Evolutionary conservation across 2,113 vertebrate species (phyloP), one percentile per base, ranked within the genome.

Genomic region (Callipepla squamata): DNA sequence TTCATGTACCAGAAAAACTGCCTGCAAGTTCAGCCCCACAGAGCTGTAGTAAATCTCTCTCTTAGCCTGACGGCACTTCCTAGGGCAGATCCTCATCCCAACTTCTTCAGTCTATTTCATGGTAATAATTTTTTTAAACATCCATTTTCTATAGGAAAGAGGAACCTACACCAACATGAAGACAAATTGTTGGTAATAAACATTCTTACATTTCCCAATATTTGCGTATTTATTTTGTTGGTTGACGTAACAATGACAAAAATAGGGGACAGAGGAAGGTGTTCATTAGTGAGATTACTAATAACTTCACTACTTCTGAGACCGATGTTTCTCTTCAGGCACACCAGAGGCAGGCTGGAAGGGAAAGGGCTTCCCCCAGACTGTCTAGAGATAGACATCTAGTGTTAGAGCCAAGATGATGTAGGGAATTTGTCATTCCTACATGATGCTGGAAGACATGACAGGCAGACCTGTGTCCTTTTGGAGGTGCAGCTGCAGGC

Each of bases 161-260:
- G 11, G 30, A 6, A 3, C 0, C 13, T 19, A 26, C 11, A 5
- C 3, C 7, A 61, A 42, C 13, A 40, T 5, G 11, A 3, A 80
- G 12, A 20, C 20, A 67, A 70, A 70, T 42, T 67, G 13, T 10
- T 85, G 16, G 32, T 74, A 47, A 36, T 47, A 77, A 87, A 34
- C 4, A 48, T 93, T 68, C 66, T 79, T 45, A 68, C 34, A 45
- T 48, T 93, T 76, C 13, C 19, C 6, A 62, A 0, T 62, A 58
- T 32, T 11, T 84, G 4, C 19, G 15, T 58, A 14, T 1, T 14
- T 58, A 40, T 25, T 47, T 62, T 66, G 7, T 30, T 34, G 28
- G 7, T 19, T 92, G 36, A 22, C 4, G 38, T 32, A 44, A n/a
- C n/a, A 87, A 72, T 79, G 62, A 58, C 6, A 38, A 74, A 87